Evolutionary conservation across 2,888 invertebrate species (phyloP).

Genomic region (Thereva nobilitata): DNA sequence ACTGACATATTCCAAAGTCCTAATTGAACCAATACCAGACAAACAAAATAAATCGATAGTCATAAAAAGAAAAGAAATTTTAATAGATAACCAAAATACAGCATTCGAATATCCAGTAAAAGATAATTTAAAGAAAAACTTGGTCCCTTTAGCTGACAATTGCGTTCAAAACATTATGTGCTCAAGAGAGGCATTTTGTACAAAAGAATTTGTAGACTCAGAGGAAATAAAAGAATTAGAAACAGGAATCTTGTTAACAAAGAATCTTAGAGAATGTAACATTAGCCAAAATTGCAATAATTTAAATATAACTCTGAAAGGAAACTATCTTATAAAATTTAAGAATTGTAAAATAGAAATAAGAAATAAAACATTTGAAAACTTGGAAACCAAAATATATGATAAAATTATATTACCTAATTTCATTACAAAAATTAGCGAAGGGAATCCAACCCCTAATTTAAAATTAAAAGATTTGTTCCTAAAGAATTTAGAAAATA

Average conservation of each 20-base stretch:
- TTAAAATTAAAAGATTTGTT: no score
- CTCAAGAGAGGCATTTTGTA: constrained; percentile 1
- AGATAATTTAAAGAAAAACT: constrained; percentile 17
- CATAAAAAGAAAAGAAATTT: neutral
- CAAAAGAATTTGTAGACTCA: neutral
- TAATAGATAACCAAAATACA: constrained; percentile 10
- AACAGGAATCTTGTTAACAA: neutral
- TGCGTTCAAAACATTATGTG: constrained; percentile 5
- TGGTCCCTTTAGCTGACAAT: neutral
- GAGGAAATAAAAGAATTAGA: constrained; percentile 9
- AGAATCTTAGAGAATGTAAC: neutral
- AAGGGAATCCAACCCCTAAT: no score
- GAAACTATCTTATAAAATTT: constrained; percentile 39
- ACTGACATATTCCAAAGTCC: neutral
- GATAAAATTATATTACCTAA: constrained; percentile 40
- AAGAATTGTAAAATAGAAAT: constrained; percentile 37
- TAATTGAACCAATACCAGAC: constrained; percentile 2
- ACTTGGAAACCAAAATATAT: constrained; percentile 35
- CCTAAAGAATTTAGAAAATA: no score
- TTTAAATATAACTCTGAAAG: constrained; percentile 9
- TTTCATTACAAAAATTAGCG: no score
- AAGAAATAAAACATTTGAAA: constrained; percentile 35
- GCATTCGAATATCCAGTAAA: constrained; percentile 3
- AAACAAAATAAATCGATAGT: neutral
- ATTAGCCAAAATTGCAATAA: neutral